Evolutionary conservation across 1,140 invertebrate genomes (phyloP).

Genomic region (Propsilocerus akamusi): DNA sequence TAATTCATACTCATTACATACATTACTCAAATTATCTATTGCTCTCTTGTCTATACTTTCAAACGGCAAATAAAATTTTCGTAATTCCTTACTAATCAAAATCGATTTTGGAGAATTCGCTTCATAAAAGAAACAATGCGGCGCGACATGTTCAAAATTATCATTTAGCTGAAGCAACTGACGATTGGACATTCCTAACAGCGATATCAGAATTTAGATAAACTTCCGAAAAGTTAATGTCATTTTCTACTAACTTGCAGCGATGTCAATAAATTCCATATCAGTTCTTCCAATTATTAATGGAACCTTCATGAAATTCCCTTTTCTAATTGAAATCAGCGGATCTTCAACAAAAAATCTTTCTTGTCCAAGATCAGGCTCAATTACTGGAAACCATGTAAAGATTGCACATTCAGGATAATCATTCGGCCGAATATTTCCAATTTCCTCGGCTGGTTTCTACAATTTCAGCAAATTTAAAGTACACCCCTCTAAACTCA

Average conservation of each 20-base stretch:
- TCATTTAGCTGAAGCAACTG: slow-evolving; percentile 25
- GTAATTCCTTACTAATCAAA: slow-evolving; percentile 18
- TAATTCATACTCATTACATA: no score
- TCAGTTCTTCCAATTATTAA: slow-evolving; percentile 41
- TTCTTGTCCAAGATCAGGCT: slow-evolving; percentile 44
- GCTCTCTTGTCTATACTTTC: neutral
- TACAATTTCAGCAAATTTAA: no score
- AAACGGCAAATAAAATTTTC: neutral
- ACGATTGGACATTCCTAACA: slow-evolving; percentile 24
- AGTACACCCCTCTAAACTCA: no score
- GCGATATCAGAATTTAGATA: slow-evolving; percentile 19
- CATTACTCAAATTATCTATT: no score
- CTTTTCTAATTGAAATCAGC: slow-evolving; percentile 30
- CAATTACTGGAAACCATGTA: slow-evolving; percentile 44
- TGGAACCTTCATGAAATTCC: slow-evolving; percentile 41
- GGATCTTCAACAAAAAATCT: slow-evolving; percentile 42
- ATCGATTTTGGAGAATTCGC: slow-evolving; percentile 23
- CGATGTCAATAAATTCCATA: slow-evolving; percentile 40
- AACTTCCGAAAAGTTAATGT: neutral
- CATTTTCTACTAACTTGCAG: slow-evolving; percentile 8
- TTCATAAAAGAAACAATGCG: slow-evolving; percentile 34
- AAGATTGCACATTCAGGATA: slow-evolving; percentile 36
- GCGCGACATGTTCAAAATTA: slow-evolving; percentile 30
- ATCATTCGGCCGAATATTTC: slow-evolving; percentile 19
- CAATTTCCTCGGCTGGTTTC: slow-evolving; percentile 27